Conservation (phyloP, 2,797 vertebrate genomes). For the Esox lucius region DNA sequence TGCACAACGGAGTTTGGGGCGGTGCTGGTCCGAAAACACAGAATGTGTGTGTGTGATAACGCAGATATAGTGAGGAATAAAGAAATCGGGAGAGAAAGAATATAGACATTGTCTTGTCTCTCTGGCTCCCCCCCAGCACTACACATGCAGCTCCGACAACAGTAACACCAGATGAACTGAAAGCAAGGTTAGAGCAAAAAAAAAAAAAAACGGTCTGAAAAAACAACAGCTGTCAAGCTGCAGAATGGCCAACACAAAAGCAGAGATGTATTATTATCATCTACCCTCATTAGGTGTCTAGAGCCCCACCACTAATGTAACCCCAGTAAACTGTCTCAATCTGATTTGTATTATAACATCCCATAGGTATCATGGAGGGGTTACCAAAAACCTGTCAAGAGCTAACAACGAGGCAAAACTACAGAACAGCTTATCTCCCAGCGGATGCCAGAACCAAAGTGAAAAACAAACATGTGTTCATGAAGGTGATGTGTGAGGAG, state of each 20-base stretch:
- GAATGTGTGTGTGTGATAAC: not conserved
- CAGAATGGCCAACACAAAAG: not conserved
- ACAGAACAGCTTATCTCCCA: conserved; percentile 31
- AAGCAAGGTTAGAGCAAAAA: conserved; percentile 26
- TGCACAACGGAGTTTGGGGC: not conserved
- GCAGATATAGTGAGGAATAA: not conserved
- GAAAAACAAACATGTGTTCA: conserved; percentile 39
- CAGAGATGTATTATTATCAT: not conserved
- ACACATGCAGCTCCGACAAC: conserved; percentile 16
- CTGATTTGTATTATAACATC: conserved; percentile 53
- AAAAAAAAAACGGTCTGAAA: conserved; percentile 57
- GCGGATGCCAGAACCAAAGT: conserved; percentile 44
- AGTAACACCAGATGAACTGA: conserved; percentile 49
- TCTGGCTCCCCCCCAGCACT: not conserved
- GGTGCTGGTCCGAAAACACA: not conserved
- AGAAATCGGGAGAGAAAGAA: not conserved
- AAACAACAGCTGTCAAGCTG: conserved; percentile 61
- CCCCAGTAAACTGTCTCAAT: conserved; percentile 49
- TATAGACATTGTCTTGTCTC: not conserved
- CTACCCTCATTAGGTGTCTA: not conserved
- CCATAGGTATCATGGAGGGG: conserved; percentile 55
- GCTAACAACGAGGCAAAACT: conserved; percentile 57
- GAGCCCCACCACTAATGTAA: conserved; percentile 16
- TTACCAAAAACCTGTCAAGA: conserved; percentile 65
- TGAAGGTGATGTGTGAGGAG: not conserved